Conservation (phyloP, 1,140 invertebrate genomes). For the Pristionchus pacificus region DNA sequence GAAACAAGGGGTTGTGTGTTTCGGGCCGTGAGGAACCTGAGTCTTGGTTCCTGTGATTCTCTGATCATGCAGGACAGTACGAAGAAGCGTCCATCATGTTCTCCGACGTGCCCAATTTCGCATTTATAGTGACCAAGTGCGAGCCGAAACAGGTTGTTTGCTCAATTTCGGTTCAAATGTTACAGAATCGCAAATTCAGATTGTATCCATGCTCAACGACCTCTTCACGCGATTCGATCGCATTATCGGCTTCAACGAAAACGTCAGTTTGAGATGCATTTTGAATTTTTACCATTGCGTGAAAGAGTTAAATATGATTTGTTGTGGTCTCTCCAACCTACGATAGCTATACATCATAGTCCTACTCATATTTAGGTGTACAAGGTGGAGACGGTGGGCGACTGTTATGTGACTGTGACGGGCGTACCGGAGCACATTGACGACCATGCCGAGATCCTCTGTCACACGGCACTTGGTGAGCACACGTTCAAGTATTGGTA, state of each 20-base stretch:
- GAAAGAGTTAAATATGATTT: too few relatives aligned
- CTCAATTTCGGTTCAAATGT: too few relatives aligned
- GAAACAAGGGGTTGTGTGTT: too few relatives aligned
- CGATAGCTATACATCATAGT: constrained; percentile 26
- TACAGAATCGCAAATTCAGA: too few relatives aligned
- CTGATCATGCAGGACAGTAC: constrained; percentile 39
- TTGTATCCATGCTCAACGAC: constrained; percentile 93
- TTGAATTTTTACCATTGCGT: too few relatives aligned
- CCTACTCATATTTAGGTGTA: constrained; percentile 89
- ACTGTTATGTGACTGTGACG: constrained; percentile 98
- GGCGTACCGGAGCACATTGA: constrained; percentile 86
- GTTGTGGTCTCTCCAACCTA: constrained; percentile 1
- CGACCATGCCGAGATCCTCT: constrained; percentile 86
- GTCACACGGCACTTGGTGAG: constrained; percentile 75
- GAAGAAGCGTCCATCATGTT: constrained; percentile 54
- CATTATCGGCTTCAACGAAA: constrained; percentile 43
- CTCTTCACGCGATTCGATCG: constrained; percentile 87
- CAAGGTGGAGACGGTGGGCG: too few relatives aligned
- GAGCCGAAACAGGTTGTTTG: constrained; percentile 71
- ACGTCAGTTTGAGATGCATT: not conserved
- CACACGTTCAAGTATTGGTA: too few relatives aligned
- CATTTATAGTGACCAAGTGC: constrained; percentile 47
- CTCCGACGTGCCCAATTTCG: constrained; percentile 44
- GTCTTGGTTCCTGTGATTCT: constrained; percentile 1
- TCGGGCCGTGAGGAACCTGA: too few relatives aligned